These are phyloP conservation scores for Bradypodion ventrale DNA, from an alignment of 2,797 vertebrate species.

Conservation along the genomic window DNA sequence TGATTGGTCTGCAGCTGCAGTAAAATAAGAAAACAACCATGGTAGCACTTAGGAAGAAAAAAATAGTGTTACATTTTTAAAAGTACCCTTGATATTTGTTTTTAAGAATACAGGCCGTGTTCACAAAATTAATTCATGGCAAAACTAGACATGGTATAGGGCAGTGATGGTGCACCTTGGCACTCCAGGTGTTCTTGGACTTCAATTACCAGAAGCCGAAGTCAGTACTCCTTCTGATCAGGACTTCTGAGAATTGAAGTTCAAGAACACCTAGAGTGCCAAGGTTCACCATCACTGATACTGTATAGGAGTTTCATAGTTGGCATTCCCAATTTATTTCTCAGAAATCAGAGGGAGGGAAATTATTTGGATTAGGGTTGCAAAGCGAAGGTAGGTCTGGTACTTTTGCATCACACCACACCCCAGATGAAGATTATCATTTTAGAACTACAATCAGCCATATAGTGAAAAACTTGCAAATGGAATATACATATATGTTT, in stretches of 20 bases:
- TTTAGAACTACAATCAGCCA: background rate
- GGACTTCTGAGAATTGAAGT: too few species aligned
- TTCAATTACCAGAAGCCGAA: too few species aligned
- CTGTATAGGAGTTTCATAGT: background rate
- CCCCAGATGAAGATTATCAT: background rate
- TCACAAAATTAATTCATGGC: background rate
- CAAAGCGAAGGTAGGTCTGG: background rate
- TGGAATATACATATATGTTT: background rate
- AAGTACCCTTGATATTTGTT: background rate
- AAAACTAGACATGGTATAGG: background rate
- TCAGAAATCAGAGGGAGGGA: too few species aligned
- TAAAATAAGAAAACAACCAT: background rate
- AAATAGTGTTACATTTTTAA: background rate
- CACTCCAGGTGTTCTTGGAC: too few species aligned
- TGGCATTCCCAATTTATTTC: background rate
- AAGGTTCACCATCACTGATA: too few species aligned
- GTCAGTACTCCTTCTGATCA: too few species aligned
- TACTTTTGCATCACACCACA: background rate
- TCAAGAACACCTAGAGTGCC: too few species aligned
- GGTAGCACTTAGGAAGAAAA: background rate
- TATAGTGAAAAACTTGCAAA: background rate
- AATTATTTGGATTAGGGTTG: background rate
- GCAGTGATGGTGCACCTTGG: too few species aligned
- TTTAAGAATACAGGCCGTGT: too few species aligned
- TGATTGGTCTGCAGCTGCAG: background rate